Evolutionary conservation across 2,888 invertebrate species (phyloP), one percentile per base, ranked within the genome.

Genomic region (Perithous albicinctus): DNA sequence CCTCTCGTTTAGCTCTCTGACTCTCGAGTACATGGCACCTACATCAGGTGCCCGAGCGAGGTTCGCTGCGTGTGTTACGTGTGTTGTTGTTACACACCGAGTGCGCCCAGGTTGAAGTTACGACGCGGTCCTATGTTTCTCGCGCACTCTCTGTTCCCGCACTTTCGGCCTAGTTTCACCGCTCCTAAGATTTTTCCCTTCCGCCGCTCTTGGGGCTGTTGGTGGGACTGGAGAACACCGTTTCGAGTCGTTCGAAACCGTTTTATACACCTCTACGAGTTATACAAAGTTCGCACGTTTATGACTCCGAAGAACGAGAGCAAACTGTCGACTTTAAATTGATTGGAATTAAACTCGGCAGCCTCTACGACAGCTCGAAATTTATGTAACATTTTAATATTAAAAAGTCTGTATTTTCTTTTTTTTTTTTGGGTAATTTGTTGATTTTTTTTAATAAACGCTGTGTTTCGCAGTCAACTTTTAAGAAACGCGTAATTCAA

Each of bases 101-200:
- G n/a, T n/a, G 41, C 51, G 51, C 64, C 15, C 20, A 15, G 7
- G 26, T 32, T 51, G 63, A 80, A 85, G 83, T 86, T 85, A 82
- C 83, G 80, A 82, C 59, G n/a, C 72, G 72, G 77, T 48, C 61
- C 67, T 61, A 15, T 67, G 32, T 43, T 76, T 66, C 76, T 76
- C 15, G 48, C 67, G 73, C 63, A 59, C n/a, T n/a, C n/a, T n/a
- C n/a, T 23, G 64, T 85, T 85, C 82, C 81, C 84, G 86, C 83
- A 86, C 84, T 86, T 86, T 86, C 82, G 82, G 80, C 84, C 86
- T 86, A 85, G 81, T 86, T 86, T 85, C 80, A 48, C 59, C 7
- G 66, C 35, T 43, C 1, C 48, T 15, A 26, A 72, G 48, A 80
- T 66, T 26, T 80, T 66, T 29, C 5, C 29, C 38, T 51, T 73